Base-by-base conservation (phyloP, 64 coral and sea anemone genomes). In the Platygyra sinensis region DNA sequence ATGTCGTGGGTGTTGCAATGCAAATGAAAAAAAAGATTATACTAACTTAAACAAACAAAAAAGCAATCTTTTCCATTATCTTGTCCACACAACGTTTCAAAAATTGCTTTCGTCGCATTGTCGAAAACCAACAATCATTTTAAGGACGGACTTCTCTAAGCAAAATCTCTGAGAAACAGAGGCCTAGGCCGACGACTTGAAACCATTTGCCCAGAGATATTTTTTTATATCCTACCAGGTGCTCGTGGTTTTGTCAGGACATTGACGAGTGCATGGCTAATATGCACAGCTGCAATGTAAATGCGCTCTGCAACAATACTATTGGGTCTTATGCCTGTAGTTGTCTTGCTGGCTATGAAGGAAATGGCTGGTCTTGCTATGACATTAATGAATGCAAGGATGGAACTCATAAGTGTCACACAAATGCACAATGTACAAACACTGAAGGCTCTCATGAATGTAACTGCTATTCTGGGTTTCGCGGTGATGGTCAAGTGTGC, bases 381-480 rank as follows among this genome's bases (percentile, higher is more conserved):
- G 90, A 92, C 86, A 9, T 92, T 2, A 60, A 92, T 27, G 90
- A 92, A 67, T 91, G 90, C 52, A 36, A n/a, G 54, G 2, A 51
- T 17, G 27, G 50, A 5, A 54, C 14, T 15, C 19, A 30, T 12
- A 74, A 24, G 27, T 91, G 89, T 84, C 25, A 85, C 50, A 62
- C n/a, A 6, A 46, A 67, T 16, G 80, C 80, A 22, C 17, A 15
- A 84, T 84, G 80, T 25, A 25, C 10, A 20, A 84, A 84, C 60
- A 84, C 14, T 71, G 13, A 20, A 11, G 80, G 80, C 80, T 84
- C 80, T 12, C 20, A 84, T 17, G 4, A 84, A 30, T 84, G 80
- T 25, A 52, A 1, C 18, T 84, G 80, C 51, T 4, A 1, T 14
- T 52, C 80, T 65, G 80, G 80, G 60, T 84, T 31, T 33, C 13